Evolutionary conservation across 2,113 vertebrate genomes (phyloP).

Genomic region (Chlorodrepanis virens): DNA sequence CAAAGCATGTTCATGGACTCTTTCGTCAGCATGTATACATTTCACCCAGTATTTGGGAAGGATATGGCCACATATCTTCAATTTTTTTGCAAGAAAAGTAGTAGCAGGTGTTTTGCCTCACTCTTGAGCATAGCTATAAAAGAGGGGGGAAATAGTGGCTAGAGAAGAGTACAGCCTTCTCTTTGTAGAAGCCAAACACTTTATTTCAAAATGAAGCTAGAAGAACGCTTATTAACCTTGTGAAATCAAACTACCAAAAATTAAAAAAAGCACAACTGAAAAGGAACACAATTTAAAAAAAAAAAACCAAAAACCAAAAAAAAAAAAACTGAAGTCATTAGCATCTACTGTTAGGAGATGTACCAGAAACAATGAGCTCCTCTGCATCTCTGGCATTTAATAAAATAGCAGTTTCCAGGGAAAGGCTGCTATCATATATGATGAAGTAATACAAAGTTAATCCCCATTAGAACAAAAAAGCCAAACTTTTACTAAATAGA

Average conservation of each 20-base stretch:
- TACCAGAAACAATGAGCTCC: background rate
- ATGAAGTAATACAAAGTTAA: background rate
- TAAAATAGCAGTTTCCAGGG: background rate
- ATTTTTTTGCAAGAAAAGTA: background rate
- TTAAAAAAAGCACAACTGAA: background rate
- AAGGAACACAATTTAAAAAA: background rate
- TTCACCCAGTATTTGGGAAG: background rate
- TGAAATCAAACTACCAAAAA: background rate
- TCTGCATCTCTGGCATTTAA: background rate
- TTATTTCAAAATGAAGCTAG: background rate
- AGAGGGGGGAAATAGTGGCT: background rate
- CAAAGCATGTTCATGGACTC: background rate
- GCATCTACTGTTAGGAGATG: background rate
- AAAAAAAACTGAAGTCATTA: background rate
- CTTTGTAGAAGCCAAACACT: slow-evolving; percentile 54
- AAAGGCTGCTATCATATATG: background rate
- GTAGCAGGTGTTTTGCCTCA: slow-evolving; percentile 38
- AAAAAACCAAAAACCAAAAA: background rate
- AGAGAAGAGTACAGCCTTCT: background rate
- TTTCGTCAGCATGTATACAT: background rate
- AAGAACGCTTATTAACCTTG: background rate
- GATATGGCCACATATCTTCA: background rate
- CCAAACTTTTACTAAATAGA: background rate
- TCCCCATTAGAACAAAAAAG: background rate
- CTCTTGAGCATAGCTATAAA: background rate